These are phyloP conservation scores for Sarcophaga peregrina DNA, from an alignment of 1,140 invertebrate genomes.

Conservation along the genomic window DNA sequence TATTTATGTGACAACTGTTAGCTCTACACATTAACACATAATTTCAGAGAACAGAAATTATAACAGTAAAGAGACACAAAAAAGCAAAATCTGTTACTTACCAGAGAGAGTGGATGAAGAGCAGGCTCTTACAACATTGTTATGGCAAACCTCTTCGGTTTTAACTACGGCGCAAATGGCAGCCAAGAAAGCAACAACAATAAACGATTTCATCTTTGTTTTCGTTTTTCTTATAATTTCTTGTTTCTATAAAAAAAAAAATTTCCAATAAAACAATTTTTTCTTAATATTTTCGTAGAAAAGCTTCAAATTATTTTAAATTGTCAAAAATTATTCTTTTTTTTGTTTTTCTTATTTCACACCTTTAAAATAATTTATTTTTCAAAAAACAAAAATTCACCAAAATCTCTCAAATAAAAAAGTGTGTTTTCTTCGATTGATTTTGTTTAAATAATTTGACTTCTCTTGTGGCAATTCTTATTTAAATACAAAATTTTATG, in stretches of 20 bases:
- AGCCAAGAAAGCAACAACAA: slow-evolving; percentile 68
- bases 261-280: slow-evolving; percentile 1
- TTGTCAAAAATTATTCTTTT: slow-evolving; percentile 29
- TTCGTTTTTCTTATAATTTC: slow-evolving; percentile 17
- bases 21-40: no score
- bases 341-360: slow-evolving; percentile 31
- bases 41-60: no score
- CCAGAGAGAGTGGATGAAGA: slow-evolving; percentile 54
- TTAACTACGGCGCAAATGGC: slow-evolving; percentile 68
- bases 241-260: slow-evolving; percentile 33
- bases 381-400: not conserved
- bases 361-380: not conserved
- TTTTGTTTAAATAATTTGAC: slow-evolving; percentile 32
- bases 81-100: slow-evolving; percentile 27
- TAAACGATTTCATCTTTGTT: slow-evolving; percentile 71
- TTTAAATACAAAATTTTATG: slow-evolving; percentile 31
- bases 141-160: slow-evolving; percentile 72
- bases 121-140: slow-evolving; percentile 72
- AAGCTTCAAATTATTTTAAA: slow-evolving; percentile 1
- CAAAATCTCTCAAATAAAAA: no score
- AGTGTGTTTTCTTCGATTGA: slow-evolving; percentile 20
- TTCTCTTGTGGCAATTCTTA: slow-evolving; percentile 2
- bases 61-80: not conserved
- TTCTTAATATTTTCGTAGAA: not conserved
- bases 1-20: not conserved